phyloP scores from a whole-genome alignment of 1,140 invertebrate genomes.

The Mamestra configurata region DNA sequence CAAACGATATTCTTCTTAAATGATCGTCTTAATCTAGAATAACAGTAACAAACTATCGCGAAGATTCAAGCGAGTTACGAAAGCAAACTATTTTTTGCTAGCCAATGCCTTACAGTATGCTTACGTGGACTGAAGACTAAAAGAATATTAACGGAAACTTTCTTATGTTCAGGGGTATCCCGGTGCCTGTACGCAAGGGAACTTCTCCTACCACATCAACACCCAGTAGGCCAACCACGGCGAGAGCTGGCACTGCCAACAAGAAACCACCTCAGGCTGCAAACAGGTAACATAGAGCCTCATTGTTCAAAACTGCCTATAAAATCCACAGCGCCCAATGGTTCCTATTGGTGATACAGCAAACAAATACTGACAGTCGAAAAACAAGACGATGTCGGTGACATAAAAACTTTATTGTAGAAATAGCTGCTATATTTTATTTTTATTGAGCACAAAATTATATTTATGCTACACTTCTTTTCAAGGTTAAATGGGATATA shows the following conservation, averaged over 20 bases:
- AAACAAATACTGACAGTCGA: background rate
- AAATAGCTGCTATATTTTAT: conserved; percentile 30
- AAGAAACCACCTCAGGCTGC: conserved; percentile 79
- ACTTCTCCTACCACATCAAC: conserved; percentile 70
- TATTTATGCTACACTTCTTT: conserved; percentile 18
- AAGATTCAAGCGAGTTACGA: too few relatives aligned
- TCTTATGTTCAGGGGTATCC: conserved; percentile 71
- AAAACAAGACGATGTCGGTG: background rate
- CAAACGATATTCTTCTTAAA: too few relatives aligned
- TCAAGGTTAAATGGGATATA: conserved; percentile 32
- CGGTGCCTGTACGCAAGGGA: conserved; percentile 80
- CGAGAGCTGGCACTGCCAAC: conserved; percentile 55
- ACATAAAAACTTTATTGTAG: conserved; percentile 15
- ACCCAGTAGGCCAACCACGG: conserved; percentile 52
- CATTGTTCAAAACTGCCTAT: background rate
- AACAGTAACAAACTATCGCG: too few relatives aligned
- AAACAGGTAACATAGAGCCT: conserved; percentile 69
- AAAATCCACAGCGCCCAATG: too few relatives aligned
- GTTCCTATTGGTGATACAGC: too few relatives aligned
- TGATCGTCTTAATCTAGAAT: too few relatives aligned
- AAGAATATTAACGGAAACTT: background rate
- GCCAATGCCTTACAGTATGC: too few relatives aligned
- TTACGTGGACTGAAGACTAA: too few relatives aligned
- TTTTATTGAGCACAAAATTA: conserved; percentile 28
- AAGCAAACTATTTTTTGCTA: too few relatives aligned